Evolutionary conservation across 23 tunicate genomes (phyloP), one percentile per base, ranked within the genome.

Genomic region (Halocynthia aurantium): DNA sequence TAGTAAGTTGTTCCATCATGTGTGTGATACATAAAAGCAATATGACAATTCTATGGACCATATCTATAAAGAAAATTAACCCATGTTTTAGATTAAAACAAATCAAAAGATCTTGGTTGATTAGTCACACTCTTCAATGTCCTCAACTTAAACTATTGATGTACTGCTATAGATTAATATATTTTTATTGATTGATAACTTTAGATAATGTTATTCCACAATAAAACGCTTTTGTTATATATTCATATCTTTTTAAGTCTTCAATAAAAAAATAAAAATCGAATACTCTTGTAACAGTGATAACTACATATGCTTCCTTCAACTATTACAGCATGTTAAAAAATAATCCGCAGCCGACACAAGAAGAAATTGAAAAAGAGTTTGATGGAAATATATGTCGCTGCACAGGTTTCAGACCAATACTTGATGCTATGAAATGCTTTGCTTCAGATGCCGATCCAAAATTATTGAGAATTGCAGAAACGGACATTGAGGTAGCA

Each of bases 331-430:
- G 96, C 69, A 56, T 84, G 52, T 63, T 90, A 22, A 50, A 80
- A 67, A 61, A 72, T 21, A 71, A 76, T 4, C 72, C 80, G 50
- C 57, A 62, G 21, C 83, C 84, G 49, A 84, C 83, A n/a, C 84
- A 90, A 53, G 81, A 84, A 71, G 58, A 76, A 6, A 76, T 90
- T 64, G 96, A 75, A 70, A 86, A 76, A 60, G 82, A 73, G 55
- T 91, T 91, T 82, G 97, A 91, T 85, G 97, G 97, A 55, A 77
- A 91, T 67, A 77, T 91, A 49, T 91, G 96, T 65, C 83, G 96
- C 6, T 90, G 96, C 55, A 90, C 96, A 7, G 96, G 96, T 8
- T 90, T 80, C 62, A 79, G 89, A 20, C 57, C 96, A 7, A 84
- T 90, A 7, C 61, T 90, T n/a, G 96, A 90, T 81, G 96, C 96